Evolutionary conservation across 2,113 vertebrate genomes (phyloP).

Genomic region (Sporophila hypoxantha): DNA sequence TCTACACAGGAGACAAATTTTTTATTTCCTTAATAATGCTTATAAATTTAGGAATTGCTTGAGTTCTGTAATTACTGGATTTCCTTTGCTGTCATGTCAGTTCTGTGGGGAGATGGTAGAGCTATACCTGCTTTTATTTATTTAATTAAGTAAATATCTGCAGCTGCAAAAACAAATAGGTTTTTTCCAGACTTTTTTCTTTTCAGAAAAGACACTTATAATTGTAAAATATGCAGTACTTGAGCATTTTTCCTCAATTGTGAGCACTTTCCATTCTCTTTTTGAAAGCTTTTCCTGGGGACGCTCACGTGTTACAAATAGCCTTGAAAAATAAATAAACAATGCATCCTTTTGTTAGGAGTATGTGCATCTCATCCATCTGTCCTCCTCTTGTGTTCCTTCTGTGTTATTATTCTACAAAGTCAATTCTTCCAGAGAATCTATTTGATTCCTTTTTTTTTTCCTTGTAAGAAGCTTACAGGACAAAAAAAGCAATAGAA

Average conservation of each 20-base stretch:
- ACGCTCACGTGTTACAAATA: background rate
- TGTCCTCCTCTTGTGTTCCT: conserved; percentile 16
- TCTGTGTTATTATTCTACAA: conserved; percentile 41
- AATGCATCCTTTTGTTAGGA: background rate
- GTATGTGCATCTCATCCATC: background rate
- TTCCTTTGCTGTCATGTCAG: background rate
- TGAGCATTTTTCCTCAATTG: background rate
- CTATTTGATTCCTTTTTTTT: conserved; percentile 8
- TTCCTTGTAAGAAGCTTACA: conserved; percentile 30
- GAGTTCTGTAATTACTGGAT: background rate
- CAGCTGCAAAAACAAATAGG: background rate
- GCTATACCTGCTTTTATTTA: background rate
- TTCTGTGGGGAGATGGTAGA: background rate
- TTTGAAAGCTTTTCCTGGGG: background rate
- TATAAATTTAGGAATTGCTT: background rate
- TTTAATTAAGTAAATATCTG: background rate
- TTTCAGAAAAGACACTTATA: background rate
- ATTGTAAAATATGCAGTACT: background rate
- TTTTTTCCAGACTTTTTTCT: background rate
- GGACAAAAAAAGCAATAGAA: conserved; percentile 60
- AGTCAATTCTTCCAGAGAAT: conserved; percentile 35
- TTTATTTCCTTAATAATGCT: background rate
- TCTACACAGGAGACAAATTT: background rate
- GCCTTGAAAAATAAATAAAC: conserved; percentile 18
- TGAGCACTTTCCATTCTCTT: background rate